Conservation (phyloP, 1,140 invertebrate species). For the Paracyclopina nana region DNA sequence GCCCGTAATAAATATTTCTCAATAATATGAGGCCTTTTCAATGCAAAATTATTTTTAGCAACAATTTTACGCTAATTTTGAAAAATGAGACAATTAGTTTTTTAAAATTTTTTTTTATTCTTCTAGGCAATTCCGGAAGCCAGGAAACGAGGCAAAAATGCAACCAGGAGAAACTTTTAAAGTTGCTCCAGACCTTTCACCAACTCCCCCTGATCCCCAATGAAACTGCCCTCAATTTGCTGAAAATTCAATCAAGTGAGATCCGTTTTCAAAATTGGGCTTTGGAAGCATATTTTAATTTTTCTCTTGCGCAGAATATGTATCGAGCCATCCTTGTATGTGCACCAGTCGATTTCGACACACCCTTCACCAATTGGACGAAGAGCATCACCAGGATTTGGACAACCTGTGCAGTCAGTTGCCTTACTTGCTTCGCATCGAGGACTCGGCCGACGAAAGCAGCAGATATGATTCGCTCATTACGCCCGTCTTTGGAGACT, state of each 20-base stretch:
- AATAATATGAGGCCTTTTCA: neutral
- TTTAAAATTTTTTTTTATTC: too few relatives aligned
- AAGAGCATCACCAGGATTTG: neutral
- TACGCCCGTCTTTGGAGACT: too few relatives aligned
- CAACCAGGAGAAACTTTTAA: too few relatives aligned
- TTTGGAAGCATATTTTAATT: neutral
- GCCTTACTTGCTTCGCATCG: too few relatives aligned
- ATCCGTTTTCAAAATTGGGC: neutral
- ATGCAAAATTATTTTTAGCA: neutral
- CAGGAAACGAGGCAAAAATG: too few relatives aligned
- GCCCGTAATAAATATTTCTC: neutral
- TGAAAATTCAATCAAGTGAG: neutral
- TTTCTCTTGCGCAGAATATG: neutral
- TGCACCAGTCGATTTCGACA: neutral
- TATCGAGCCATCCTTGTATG: neutral
- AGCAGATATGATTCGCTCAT: too few relatives aligned
- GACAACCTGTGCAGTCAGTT: neutral
- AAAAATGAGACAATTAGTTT: too few relatives aligned
- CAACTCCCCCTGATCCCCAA: neutral
- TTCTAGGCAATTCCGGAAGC: too few relatives aligned
- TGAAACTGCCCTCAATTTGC: neutral
- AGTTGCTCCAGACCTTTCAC: neutral
- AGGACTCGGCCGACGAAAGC: too few relatives aligned
- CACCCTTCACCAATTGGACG: neutral
- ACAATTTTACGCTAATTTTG: too few relatives aligned